Conservation (phyloP, 1,140 invertebrate genomes). For the Hyphantria cunea region DNA sequence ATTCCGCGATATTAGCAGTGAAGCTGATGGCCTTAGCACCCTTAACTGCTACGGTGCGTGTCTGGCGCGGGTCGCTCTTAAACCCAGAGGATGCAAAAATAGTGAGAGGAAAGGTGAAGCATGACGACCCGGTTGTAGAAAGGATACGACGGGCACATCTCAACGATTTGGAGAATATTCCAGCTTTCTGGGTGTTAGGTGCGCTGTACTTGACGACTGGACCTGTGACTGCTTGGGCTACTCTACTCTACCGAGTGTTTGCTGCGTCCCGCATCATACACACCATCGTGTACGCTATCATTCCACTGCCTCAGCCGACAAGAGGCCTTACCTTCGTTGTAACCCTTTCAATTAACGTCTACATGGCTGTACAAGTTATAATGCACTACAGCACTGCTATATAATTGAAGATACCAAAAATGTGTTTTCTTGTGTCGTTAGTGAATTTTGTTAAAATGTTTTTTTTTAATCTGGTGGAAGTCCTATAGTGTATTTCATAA, state of each 20-base stretch:
- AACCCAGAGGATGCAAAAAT: slow-evolving; percentile 60
- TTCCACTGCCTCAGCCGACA: slow-evolving; percentile 59
- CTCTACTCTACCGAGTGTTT: slow-evolving; percentile 83
- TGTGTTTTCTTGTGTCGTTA: background rate
- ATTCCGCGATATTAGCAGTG: slow-evolving; percentile 79
- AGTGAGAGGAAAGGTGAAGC: slow-evolving; percentile 66
- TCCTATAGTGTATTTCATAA: too few relatives aligned
- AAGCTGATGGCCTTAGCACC: slow-evolving; percentile 81
- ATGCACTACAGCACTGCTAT: slow-evolving; percentile 52
- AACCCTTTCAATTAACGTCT: slow-evolving; percentile 50
- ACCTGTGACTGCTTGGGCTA: slow-evolving; percentile 80
- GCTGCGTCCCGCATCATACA: slow-evolving; percentile 84
- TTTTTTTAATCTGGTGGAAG: background rate
- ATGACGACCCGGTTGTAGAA: slow-evolving; percentile 81
- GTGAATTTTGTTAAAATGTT: slow-evolving; percentile 13
- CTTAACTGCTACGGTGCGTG: slow-evolving; percentile 73
- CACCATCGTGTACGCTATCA: slow-evolving; percentile 84
- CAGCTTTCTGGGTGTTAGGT: slow-evolving; percentile 84
- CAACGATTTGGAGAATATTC: slow-evolving; percentile 90
- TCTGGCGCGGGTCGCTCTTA: slow-evolving; percentile 58
- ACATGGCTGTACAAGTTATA: slow-evolving; percentile 63
- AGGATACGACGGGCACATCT: slow-evolving; percentile 84
- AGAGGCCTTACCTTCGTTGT: slow-evolving; percentile 51
- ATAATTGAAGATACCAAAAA: slow-evolving; percentile 29
- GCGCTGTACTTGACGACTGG: slow-evolving; percentile 84